phyloP scores from a whole-genome alignment of 2,888 invertebrate genomes.

The Latrodectus elegans region DNA sequence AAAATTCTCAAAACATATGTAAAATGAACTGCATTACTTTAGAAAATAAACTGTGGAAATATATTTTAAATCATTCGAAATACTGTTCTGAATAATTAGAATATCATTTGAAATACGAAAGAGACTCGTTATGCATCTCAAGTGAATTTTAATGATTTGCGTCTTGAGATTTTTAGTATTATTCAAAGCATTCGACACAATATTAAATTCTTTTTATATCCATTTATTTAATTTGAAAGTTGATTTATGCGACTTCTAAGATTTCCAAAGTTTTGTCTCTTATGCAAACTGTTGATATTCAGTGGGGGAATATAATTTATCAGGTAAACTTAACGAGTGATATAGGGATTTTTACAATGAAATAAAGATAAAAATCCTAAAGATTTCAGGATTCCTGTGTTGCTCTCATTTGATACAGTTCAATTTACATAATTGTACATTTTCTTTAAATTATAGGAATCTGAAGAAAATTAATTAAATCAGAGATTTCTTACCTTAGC shows the following conservation, averaged over 20 bases:
- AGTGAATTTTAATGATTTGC: neutral
- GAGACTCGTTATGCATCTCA: neutral
- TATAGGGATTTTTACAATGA: too few relatives aligned
- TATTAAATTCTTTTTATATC: conserved; percentile 5
- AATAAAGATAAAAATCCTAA: too few relatives aligned
- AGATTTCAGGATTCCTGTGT: too few relatives aligned
- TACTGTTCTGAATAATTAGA: too few relatives aligned
- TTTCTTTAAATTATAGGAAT: too few relatives aligned
- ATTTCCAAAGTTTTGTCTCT: neutral
- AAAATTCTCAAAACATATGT: neutral
- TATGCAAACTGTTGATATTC: too few relatives aligned
- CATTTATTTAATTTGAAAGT: neutral
- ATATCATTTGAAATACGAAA: neutral
- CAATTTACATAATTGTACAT: too few relatives aligned
- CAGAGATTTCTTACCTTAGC: too few relatives aligned
- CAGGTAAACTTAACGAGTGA: too few relatives aligned
- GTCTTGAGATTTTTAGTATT: neutral
- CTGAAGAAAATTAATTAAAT: too few relatives aligned
- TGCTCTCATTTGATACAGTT: too few relatives aligned
- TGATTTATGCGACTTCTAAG: neutral
- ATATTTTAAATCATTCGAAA: neutral
- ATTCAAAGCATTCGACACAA: neutral
- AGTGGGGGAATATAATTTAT: too few relatives aligned
- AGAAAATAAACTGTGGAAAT: neutral
- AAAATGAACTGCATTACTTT: neutral